Percentiles rank a stretch among this genome's conserved stretches.
Evolutionary conservation across 2,113 vertebrate genomes (phyloP).

Genomic region (Sialia sialis): DNA sequence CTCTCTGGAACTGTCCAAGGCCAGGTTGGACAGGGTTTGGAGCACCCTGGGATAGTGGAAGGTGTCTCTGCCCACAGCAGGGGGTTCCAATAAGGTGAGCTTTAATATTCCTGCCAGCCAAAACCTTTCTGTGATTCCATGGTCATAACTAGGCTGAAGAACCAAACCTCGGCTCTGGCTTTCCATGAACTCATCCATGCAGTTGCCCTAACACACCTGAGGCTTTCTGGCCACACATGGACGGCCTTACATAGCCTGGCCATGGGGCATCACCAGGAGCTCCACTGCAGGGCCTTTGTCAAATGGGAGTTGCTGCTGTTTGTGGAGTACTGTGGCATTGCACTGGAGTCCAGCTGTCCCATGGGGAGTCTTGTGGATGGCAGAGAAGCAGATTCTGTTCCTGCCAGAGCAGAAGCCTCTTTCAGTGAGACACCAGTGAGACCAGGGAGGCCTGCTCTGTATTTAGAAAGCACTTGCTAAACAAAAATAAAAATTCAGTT

Average conservation of each 20-base stretch:
- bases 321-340: background rate
- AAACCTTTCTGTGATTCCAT: background rate
- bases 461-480: background rate
- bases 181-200: background rate
- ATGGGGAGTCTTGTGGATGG: background rate
- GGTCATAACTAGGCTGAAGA: background rate
- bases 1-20: background rate
- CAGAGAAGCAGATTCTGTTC: background rate
- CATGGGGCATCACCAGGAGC: background rate
- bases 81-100: background rate
- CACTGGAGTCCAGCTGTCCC: background rate
- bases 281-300: background rate
- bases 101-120: background rate
- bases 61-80: background rate
- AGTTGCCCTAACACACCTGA: background rate
- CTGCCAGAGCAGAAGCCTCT: background rate
- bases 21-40: rapidly evolving
- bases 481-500: background rate
- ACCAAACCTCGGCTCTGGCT: background rate
- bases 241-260: background rate
- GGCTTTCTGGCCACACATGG: background rate
- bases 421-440: background rate
- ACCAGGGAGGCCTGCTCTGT: background rate
- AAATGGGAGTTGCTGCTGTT: background rate
- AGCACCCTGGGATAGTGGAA: background rate